A percentile compares a stretch with the other conserved stretches of the same genome.
phyloP scores from a whole-genome alignment of 2,888 invertebrate genomes.

The Eupithecia vulgata region DNA sequence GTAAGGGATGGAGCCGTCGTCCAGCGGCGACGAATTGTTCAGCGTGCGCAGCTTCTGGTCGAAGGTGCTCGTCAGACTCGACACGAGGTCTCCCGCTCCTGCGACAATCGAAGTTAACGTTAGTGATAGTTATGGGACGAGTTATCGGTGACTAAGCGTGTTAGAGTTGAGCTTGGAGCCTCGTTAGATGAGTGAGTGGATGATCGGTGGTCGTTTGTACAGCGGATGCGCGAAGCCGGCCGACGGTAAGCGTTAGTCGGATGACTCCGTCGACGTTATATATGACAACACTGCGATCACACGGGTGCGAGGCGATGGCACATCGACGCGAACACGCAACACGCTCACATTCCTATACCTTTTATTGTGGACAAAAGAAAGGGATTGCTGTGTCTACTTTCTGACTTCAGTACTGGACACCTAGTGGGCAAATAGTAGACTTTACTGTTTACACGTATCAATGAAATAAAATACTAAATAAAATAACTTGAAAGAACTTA shows the following conservation, averaged over 20 bases:
- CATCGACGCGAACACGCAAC: slow-evolving; percentile 73
- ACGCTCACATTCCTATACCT: slow-evolving; percentile 83
- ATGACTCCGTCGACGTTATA: slow-evolving; percentile 43
- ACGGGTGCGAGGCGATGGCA: slow-evolving; percentile 47
- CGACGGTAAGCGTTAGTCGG: slow-evolving; percentile 71
- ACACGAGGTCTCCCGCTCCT: slow-evolving; percentile 93
- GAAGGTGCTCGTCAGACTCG: slow-evolving; percentile 92
- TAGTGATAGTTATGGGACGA: slow-evolving; percentile 33
- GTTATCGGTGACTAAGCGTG: slow-evolving; percentile 60
- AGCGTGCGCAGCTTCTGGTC: slow-evolving; percentile 92
- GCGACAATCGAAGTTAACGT: slow-evolving; percentile 63
- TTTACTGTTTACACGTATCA: slow-evolving; percentile 59
- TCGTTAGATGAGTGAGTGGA: slow-evolving; percentile 57
- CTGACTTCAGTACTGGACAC: slow-evolving; percentile 83
- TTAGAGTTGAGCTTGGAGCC: slow-evolving; percentile 56
- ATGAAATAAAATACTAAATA: slow-evolving; percentile 30
- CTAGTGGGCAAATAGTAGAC: slow-evolving; percentile 79
- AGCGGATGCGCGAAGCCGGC: slow-evolving; percentile 69
- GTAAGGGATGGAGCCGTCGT: slow-evolving; percentile 88
- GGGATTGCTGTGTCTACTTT: slow-evolving; percentile 81
- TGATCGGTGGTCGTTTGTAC: slow-evolving; percentile 57
- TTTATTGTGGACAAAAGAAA: slow-evolving; percentile 81
- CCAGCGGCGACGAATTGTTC: slow-evolving; percentile 87
- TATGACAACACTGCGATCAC: slow-evolving; percentile 42
- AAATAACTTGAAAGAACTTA: not conserved